Evolutionary conservation across 2,113 vertebrate species (phyloP), one percentile per base, ranked within the genome.

Genomic region (Myrmecobius fasciatus): DNA sequence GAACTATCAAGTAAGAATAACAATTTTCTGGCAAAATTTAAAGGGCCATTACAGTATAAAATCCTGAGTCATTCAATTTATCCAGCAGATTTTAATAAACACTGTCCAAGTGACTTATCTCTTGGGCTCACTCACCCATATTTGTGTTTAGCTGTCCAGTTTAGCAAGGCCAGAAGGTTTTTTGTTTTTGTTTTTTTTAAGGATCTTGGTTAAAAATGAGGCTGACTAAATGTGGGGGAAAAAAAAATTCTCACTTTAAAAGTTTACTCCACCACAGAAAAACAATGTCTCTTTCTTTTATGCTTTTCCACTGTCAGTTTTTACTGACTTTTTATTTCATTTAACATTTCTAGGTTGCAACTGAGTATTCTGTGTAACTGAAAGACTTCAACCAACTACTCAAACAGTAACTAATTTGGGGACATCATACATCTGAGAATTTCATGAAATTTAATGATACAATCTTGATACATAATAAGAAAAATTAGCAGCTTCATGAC

Each of bases 51-150:
- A 90, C 95, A 95, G 95, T 95, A 95, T 83, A 97, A 96, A 97
- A 93, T 25, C 95, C 96, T 97, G 97, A 98, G 97, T 98, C 98
- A 98, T 97, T 92, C 93, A 93, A 90, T 96, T 93, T 92, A 94
- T 95, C 96, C 95, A 91, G 97, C 94, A 96, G 88, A 96, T 97
- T 88, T 92, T 91, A 89, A 92, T 97, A 94, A 97, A 96, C 97
- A 96, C 11, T 89, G 53, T 93, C 8, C 89, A 89, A 96, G 91
- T 93, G 95, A 95, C 92, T 93, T 93, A 25, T 0, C 51, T 67
- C 88, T 96, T 51, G 54, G 43, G 89, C 48, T 96, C 91, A 83
- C 10, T 49, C 92, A 92, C 20, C 28, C 90, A 89, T 52, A 96
- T 28, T 48, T 1, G 67, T 46, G 31, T 24, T 26, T 93, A 54